phyloP scores from a whole-genome alignment of 2,888 invertebrate species.

The Aphodius sticticus region DNA sequence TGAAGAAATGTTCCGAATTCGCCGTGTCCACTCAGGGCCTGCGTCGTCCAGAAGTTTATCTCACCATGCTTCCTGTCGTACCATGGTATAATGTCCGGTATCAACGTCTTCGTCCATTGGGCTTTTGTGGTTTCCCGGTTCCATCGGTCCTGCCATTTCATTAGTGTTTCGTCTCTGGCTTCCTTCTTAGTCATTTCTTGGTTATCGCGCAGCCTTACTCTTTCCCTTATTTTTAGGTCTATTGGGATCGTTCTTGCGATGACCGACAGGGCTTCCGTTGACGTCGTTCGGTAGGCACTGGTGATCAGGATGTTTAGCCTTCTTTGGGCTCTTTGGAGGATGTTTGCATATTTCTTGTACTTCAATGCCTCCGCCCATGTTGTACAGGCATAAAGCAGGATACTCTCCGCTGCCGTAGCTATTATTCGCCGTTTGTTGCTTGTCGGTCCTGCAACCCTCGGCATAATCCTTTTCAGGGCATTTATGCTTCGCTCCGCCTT shows the following conservation, averaged over 20 bases:
- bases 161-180: neutral
- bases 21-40: neutral
- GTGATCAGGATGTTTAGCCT: neutral
- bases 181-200: neutral
- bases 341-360: neutral
- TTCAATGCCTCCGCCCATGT: no score
- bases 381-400: no score
- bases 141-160: neutral
- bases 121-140: neutral
- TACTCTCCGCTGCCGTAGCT: neutral
- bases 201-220: no score
- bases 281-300: neutral
- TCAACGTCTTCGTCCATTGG: slow-evolving; percentile 7
- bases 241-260: neutral
- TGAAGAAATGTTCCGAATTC: neutral
- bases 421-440: neutral
- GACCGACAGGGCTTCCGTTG: neutral
- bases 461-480: neutral
- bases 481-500: no score
- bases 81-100: neutral
- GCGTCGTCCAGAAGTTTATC: neutral
- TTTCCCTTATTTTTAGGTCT: neutral
- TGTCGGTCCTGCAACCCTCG: neutral
- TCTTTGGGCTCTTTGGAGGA: neutral
- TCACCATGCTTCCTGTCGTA: neutral